Evolutionary conservation across 2,888 invertebrate genomes (phyloP).

Genomic region (Frankliniella intonsa): DNA sequence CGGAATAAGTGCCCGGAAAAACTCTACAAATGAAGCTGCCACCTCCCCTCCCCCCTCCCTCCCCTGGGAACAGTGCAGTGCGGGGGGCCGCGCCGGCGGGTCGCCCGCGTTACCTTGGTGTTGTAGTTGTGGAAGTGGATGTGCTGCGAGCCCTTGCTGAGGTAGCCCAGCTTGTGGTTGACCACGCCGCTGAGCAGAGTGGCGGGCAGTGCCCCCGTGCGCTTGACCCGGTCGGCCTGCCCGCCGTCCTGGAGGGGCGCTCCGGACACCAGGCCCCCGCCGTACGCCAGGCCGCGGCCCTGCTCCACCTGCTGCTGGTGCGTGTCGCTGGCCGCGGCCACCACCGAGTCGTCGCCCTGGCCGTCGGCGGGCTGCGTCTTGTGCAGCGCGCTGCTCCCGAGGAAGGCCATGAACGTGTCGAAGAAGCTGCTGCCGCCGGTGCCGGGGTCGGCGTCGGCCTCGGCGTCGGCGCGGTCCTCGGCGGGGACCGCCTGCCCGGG

Average conservation of each 20-base stretch:
- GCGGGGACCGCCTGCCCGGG: neutral
- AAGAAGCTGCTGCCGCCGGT: constrained; percentile 2
- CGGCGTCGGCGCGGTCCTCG: neutral
- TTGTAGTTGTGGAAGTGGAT: constrained; percentile 12
- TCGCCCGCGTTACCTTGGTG: neutral
- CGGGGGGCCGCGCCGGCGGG: neutral
- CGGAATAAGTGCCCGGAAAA: too few species aligned
- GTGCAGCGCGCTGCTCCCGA: constrained; percentile 20
- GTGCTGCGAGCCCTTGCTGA: constrained; percentile 3
- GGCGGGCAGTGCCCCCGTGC: neutral
- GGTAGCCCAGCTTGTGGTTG: constrained; percentile 25
- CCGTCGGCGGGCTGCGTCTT: neutral
- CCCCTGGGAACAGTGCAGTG: neutral
- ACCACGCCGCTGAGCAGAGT: neutral
- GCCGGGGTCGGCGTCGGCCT: neutral
- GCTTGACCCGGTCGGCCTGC: constrained; percentile 13
- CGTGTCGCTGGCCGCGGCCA: neutral
- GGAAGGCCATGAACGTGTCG: constrained; percentile 25
- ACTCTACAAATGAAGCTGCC: too few species aligned
- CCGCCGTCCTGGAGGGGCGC: neutral
- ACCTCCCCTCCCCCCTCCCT: too few species aligned
- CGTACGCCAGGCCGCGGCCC: neutral
- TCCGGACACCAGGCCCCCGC: neutral
- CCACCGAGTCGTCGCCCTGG: neutral
- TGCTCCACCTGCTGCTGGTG: neutral